A percentile compares a stretch with the other conserved stretches of the same genome.
Conservation (phyloP, 1,140 invertebrate genomes). For the Spodoptera frugiperda region DNA sequence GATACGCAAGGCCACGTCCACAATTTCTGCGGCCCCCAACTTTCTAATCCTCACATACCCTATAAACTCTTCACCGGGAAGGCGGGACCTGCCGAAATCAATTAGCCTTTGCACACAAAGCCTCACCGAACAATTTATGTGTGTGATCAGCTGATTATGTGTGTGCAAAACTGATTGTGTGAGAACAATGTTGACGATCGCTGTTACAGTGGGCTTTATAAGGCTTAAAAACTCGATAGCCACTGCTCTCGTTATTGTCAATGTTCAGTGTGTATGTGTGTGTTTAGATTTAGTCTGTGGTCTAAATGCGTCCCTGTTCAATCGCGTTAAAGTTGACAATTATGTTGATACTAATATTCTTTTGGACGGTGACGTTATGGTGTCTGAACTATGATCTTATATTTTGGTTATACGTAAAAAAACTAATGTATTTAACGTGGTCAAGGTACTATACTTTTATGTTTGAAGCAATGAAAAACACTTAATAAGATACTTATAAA, state of each 20-base stretch:
- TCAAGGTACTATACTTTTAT: too few species aligned
- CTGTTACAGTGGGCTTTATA: constrained; percentile 47
- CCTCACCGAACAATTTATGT: constrained; percentile 65
- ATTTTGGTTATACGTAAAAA: too few species aligned
- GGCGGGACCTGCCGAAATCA: constrained; percentile 68
- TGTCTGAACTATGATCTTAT: too few species aligned
- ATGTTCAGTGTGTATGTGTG: constrained; percentile 9
- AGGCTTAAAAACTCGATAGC: constrained; percentile 45
- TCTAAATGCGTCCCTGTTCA: too few species aligned
- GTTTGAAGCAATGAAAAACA: too few species aligned
- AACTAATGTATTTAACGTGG: too few species aligned
- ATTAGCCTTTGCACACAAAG: constrained; percentile 73
- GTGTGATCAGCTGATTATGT: constrained; percentile 66
- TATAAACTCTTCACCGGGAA: constrained; percentile 61
- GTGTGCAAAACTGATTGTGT: constrained; percentile 64
- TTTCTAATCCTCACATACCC: constrained; percentile 50
- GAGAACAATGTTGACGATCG: constrained; percentile 44
- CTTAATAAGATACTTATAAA: too few species aligned
- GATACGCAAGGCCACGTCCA: not conserved
- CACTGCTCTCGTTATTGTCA: constrained; percentile 11
- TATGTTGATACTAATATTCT: too few species aligned
- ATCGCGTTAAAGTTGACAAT: too few species aligned
- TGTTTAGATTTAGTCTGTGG: constrained; percentile 11
- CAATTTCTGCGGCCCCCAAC: constrained; percentile 49
- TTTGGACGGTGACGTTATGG: too few species aligned